Conservation (phyloP, 2,797 vertebrate genomes). For the Pseudomugil gertrudae region DNA sequence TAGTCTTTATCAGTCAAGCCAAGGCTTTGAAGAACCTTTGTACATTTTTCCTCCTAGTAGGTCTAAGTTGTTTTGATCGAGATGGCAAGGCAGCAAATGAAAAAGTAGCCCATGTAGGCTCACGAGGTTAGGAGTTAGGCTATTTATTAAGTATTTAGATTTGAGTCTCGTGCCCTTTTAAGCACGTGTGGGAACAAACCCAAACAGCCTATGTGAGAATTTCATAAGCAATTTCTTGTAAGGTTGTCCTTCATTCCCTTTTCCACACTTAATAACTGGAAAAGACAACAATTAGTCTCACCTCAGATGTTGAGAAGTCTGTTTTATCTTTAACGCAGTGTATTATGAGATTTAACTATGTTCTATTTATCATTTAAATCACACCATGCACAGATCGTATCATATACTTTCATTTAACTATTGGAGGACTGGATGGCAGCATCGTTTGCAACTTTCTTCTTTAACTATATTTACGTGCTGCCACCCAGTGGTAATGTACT, state of each 20-base stretch:
- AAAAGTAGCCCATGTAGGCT: not conserved
- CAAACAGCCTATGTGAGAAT: not conserved
- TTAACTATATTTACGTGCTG: slow-evolving; percentile 53
- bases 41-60: not conserved
- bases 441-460: not conserved
- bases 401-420: not conserved
- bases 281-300: not conserved
- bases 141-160: not conserved
- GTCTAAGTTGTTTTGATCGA: not conserved
- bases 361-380: not conserved
- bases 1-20: not conserved
- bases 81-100: not conserved
- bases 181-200: not conserved
- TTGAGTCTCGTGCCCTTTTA: not conserved
- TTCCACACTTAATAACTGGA: not conserved
- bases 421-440: not conserved
- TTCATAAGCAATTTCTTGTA: not conserved
- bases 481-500: slow-evolving; percentile 63
- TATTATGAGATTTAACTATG: not conserved
- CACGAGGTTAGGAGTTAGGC: not conserved
- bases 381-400: not conserved
- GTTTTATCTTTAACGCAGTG: not conserved
- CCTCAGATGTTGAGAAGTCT: not conserved
- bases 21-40: not conserved
- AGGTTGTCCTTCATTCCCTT: not conserved